Evolutionary conservation across 2,888 invertebrate species (phyloP), one percentile per base, ranked within the genome.

Genomic region (Hedya salicella): DNA sequence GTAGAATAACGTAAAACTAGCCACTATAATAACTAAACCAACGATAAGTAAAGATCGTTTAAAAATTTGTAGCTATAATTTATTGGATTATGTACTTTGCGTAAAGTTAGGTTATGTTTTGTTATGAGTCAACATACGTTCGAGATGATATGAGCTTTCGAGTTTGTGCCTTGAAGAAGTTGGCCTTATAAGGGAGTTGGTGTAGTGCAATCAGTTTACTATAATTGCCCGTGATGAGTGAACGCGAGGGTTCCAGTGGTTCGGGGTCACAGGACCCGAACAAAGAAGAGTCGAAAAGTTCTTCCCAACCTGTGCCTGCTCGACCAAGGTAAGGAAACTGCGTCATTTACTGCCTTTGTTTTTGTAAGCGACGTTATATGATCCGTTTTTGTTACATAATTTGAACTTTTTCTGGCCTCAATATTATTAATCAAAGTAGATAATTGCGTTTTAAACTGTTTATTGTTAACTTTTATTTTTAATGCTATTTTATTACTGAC

Each of bases 91-190:
- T 74, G 70, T 74, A 78, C 80, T 81, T 75, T 80, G 73, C 62
- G 64, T 71, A 78, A 81, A 80, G 76, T 83, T 75, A 87, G 88
- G 88, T 89, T 87, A 89, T 83, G 78, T 83, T 78, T 76, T 75
- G 73, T 78, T 79, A 78, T 86, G 86, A 86, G 72, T 84, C 85
- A 87, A 80, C 74, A 77, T 81, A 75, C 70, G 74, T 71, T 65
- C 65, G 61, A 73, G 75, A 85, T 86, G 87, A 88, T 81, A 77
- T 81, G 83, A 79, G 73, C 75, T 82, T 88, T 83, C 74, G 73
- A 83, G 75, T 73, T 76, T 70, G 80, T 80, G 73, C 79, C 79
- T 79, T 82, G 76, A 82, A 75, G 76, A 78, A 75, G 78, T 79
- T 76, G 71, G 73, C 71, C 65, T 66, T 67, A 49, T 61, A 25